Percentiles rank a stretch among this genome's conserved stretches.
Conservation (phyloP, 2,797 vertebrate genomes). For the Coendou prehensilis region DNA sequence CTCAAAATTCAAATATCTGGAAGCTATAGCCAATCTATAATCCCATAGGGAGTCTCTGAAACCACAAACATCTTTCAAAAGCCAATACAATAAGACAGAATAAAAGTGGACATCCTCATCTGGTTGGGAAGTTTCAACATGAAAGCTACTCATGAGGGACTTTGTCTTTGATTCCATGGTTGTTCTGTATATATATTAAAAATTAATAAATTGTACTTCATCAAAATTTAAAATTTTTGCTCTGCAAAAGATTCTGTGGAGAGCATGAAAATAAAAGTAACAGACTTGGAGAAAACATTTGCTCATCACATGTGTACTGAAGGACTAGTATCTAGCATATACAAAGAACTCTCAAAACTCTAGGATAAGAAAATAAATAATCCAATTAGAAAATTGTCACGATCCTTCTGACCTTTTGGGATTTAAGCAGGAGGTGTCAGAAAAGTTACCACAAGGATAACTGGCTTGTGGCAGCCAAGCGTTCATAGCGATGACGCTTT, state of each 20-base stretch:
- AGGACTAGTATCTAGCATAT: neutral
- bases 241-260: neutral
- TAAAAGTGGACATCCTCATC: neutral
- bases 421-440: slow-evolving; percentile 58
- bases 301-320: neutral
- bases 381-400: slow-evolving; percentile 9
- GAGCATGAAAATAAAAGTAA: neutral
- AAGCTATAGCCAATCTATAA: neutral
- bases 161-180: neutral
- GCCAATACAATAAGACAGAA: slow-evolving; percentile 1
- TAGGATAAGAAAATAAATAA: neutral
- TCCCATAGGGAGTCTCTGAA: neutral
- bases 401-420: slow-evolving; percentile 46
- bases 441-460: slow-evolving; percentile 11
- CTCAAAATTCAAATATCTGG: slow-evolving; percentile 22
- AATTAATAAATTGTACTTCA: neutral
- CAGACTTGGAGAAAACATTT: neutral
- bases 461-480: neutral
- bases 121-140: slow-evolving; percentile 19
- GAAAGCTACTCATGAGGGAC: neutral
- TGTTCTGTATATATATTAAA: neutral
- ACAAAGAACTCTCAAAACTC: neutral
- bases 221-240: slow-evolving; percentile 21
- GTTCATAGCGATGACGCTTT: slow-evolving; percentile 3
- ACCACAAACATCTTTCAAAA: neutral